Evolutionary conservation across 1,140 invertebrate genomes (phyloP), one percentile per base, ranked within the genome.

Genomic region (Drosophila kohkoa): DNA sequence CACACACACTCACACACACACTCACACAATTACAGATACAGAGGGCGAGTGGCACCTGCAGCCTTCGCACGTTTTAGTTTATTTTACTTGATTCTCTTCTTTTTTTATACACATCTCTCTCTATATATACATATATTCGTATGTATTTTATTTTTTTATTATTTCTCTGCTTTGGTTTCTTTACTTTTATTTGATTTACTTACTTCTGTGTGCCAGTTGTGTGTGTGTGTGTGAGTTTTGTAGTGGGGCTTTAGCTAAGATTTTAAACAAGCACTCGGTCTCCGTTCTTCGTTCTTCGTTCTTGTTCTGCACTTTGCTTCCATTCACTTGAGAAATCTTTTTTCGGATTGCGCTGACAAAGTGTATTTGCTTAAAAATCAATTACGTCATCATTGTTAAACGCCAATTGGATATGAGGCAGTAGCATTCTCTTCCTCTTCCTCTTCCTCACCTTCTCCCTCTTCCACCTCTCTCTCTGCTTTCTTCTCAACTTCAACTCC

Each of bases 381-480:
- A 89, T 89, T 89, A 89, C 81, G 86, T 89, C 85, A 89, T 89
- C 86, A 89, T 89, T 89, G 85, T 89, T 68, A 90, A 81, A 81
- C 81, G 85, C 62, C 85, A 89, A 90, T 89, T 85, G 85, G 46
- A 72, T 72, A 45, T 67, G 71, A 81, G 73, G 49, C 64, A 48
- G 64, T 57, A 46, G 68, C 67, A 68, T 38, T 20, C 62, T 57
- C 51, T 54, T 46, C 48, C 35, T 57, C 51, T 54, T 46, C 48
- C 35, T 8, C 35, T 38, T 38, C 35, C 35, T 38, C 32, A 5
- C 32, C 2, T 2, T 7, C 8, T 8, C 6, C 35, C 7, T 1
- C 7, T 38, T 2, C 32, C 32, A 32, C 1, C 32, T 7, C 30
- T 7, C 30, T 7, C 30, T 6, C 5, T 7, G 3, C 20, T 25